These are phyloP conservation scores for Artibeus lituratus DNA, from an alignment of 2,797 vertebrate species.

Conservation along the genomic window DNA sequence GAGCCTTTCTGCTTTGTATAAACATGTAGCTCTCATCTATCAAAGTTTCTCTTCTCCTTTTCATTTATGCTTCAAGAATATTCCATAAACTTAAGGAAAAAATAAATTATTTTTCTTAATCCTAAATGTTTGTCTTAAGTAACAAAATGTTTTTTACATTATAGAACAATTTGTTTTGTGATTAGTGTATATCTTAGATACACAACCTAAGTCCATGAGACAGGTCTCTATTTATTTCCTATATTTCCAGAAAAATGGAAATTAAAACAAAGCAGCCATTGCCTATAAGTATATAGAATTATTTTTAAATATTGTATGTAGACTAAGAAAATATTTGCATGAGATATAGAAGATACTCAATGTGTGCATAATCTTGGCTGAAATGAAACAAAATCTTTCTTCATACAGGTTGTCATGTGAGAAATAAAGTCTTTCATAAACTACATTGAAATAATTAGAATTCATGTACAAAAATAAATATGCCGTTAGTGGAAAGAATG, in stretches of 20 bases:
- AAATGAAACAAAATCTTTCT: slow-evolving; percentile 5
- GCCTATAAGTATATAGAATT: neutral
- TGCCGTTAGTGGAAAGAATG: neutral
- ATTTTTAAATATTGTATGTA: neutral
- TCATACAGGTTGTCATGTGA: neutral
- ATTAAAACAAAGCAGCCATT: neutral
- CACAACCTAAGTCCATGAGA: neutral
- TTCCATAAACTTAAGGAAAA: neutral
- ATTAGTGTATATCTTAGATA: neutral
- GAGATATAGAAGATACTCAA: neutral
- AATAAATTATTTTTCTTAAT: neutral
- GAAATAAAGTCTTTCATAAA: neutral
- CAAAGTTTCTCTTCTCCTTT: neutral
- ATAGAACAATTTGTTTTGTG: neutral
- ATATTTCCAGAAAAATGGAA: neutral
- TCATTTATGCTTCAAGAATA: neutral
- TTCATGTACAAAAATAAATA: slow-evolving; percentile 11
- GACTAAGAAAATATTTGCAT: neutral
- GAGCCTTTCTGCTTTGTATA: neutral
- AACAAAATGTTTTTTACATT: neutral
- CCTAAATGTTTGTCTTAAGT: neutral
- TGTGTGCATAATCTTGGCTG: neutral
- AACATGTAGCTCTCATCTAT: neutral
- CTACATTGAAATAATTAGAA: neutral
- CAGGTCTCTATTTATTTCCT: neutral